Evolutionary conservation across 92 coral and sea anemone genomes (phyloP), one percentile per base, ranked within the genome.

Genomic region (Diadumene lineata): DNA sequence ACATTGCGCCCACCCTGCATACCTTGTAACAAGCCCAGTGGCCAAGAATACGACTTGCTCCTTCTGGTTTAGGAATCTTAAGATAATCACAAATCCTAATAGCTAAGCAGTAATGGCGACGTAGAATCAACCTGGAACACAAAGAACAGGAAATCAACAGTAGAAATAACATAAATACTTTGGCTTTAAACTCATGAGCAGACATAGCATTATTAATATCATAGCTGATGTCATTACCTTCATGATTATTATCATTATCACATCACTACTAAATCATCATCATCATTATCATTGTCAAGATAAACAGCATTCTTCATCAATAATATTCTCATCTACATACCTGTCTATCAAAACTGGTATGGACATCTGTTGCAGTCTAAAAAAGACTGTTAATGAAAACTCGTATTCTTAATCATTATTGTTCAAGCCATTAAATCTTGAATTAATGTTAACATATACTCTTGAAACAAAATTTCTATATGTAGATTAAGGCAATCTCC

Each of bases 1-100:
- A 34, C 18, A 50, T 30, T 30, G 0, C 0, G 16, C 25, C 34
- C 4, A 22, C 18, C 34, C 34, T 21, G 25, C 62, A 31, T 65
- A 87, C 99, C 90, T 96, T 96, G 56, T 87, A 96, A 64, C 99
- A 96, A 0, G 99, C 99, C 99, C 97, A 96, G 79, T 96, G 99
- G 4, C 97, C 99, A 23, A 96, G 91, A 53, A 96, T 96, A 56
- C 99, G 93, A 81, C 97, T 96, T 62, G 93, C 96, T 0, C 99
- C 99, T 66, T 96, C 99, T 31, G 89, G 92, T 78, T 96, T 96
- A 11, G 97, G 91, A 60, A 96, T 92, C 82, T 82, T 89, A 34
- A 91, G 87, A 78, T 91, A 89, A 76, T 96, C 97, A 43, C 99
- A 91, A 65, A 96, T 92, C 63, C 93, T 85, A 50, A 96, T 96